Percentiles rank a stretch among this genome's conserved stretches.
These are phyloP conservation scores for Artemia franciscana DNA, from an alignment of 1,140 invertebrate genomes.

Conservation along the genomic window DNA sequence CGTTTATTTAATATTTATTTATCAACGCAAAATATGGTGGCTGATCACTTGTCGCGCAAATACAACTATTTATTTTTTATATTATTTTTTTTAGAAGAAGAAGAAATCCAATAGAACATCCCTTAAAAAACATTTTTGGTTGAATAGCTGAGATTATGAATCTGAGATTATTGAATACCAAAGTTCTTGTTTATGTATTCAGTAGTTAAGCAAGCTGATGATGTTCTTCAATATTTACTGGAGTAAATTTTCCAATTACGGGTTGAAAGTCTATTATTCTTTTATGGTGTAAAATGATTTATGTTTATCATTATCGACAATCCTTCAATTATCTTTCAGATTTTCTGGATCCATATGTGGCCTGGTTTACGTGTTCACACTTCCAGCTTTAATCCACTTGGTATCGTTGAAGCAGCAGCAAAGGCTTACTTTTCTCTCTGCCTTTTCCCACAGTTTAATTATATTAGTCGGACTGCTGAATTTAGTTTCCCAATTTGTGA, in stretches of 20 bases:
- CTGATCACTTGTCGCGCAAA: no score
- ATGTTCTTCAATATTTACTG: not conserved
- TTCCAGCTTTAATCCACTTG: constrained; percentile 52
- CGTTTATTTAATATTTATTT: no score
- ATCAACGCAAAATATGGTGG: no score
- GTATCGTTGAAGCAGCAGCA: constrained; percentile 33
- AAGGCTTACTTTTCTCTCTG: constrained; percentile 27
- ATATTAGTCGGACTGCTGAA: constrained; percentile 42
- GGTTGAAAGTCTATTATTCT: no score
- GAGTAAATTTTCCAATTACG: not conserved
- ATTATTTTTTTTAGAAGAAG: no score
- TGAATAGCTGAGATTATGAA: no score
- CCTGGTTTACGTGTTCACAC: constrained; percentile 59
- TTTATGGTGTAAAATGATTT: no score
- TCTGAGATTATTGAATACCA: no score
- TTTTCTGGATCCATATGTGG: constrained; percentile 69
- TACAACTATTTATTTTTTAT: no score
- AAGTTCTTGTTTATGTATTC: not conserved
- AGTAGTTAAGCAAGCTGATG: not conserved
- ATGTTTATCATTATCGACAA: not conserved
- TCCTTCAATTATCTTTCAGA: constrained; percentile 25
- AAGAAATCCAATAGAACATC: no score
- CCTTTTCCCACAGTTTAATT: constrained; percentile 33
- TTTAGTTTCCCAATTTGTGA: constrained; percentile 52
- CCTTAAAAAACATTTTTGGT: no score